Conservation (phyloP, 1,140 invertebrate genomes). For the Uloborus diversus region DNA sequence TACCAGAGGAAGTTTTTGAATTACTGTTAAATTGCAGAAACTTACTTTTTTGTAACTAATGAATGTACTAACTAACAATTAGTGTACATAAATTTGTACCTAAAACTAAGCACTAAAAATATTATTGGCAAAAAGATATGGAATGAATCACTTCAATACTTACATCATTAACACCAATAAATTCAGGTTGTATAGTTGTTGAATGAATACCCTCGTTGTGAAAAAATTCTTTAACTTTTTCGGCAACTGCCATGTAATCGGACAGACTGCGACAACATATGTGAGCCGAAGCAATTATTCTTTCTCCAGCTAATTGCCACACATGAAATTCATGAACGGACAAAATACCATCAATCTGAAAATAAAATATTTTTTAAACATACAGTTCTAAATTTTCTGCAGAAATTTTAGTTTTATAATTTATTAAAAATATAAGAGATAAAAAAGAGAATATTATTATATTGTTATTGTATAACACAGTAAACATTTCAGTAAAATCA, state of each 20-base stretch:
- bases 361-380: slow-evolving; percentile 2
- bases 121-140: background rate
- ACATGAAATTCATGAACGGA: slow-evolving; percentile 72
- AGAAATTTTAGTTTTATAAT: background rate
- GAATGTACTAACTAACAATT: no score
- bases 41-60: no score
- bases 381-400: background rate
- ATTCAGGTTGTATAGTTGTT: slow-evolving; percentile 72
- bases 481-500: background rate
- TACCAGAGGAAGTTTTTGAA: no score
- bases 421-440: background rate
- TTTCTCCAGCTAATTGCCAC: slow-evolving; percentile 70
- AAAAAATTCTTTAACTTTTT: slow-evolving; percentile 87
- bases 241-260: slow-evolving; percentile 71
- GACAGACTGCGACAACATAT: slow-evolving; percentile 68
- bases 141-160: background rate
- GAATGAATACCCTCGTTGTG: slow-evolving; percentile 72
- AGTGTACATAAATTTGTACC: no score
- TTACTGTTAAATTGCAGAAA: no score
- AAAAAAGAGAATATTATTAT: background rate
- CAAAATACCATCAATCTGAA: slow-evolving; percentile 69
- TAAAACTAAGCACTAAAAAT: no score
- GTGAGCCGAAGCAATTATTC: slow-evolving; percentile 71
- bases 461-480: background rate
- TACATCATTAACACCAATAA: slow-evolving; percentile 59